phyloP scores from a whole-genome alignment of 2,888 invertebrate species.

The Drosophila differens region DNA sequence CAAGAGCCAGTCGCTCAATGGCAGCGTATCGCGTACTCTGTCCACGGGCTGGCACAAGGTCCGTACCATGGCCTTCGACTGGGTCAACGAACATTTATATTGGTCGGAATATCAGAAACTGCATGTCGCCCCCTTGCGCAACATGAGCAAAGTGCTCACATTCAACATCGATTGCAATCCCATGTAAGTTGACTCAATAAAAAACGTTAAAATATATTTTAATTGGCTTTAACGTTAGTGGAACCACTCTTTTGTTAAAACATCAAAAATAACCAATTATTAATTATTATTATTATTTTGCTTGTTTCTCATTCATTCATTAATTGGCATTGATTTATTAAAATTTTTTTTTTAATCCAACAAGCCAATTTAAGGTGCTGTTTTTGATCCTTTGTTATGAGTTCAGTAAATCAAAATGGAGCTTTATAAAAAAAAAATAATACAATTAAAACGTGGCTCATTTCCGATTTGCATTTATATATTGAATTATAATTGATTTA shows the following conservation, averaged over 20 bases:
- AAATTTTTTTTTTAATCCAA: not conserved
- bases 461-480: not conserved
- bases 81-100: constrained; percentile 93
- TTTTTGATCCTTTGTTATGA: too few relatives aligned
- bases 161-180: constrained; percentile 87
- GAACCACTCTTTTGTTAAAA: not conserved
- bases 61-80: constrained; percentile 92
- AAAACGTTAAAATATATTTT: not conserved
- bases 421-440: not conserved
- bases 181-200: constrained; percentile 85
- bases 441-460: not conserved
- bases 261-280: not conserved
- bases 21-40: constrained; percentile 84
- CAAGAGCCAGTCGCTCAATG: constrained; percentile 88
- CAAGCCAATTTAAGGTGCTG: not conserved
- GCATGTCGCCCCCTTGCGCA: constrained; percentile 89
- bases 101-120: constrained; percentile 91
- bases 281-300: too few relatives aligned
- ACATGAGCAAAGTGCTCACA: constrained; percentile 87
- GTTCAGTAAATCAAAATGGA: not conserved
- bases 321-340: not conserved
- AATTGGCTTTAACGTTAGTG: not conserved
- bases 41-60: constrained; percentile 87
- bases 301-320: not conserved
- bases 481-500: not conserved